Evolutionary conservation across 2,797 vertebrate species (phyloP), one percentile per base, ranked within the genome.

Genomic region (Mormyrops attenuatus): DNA sequence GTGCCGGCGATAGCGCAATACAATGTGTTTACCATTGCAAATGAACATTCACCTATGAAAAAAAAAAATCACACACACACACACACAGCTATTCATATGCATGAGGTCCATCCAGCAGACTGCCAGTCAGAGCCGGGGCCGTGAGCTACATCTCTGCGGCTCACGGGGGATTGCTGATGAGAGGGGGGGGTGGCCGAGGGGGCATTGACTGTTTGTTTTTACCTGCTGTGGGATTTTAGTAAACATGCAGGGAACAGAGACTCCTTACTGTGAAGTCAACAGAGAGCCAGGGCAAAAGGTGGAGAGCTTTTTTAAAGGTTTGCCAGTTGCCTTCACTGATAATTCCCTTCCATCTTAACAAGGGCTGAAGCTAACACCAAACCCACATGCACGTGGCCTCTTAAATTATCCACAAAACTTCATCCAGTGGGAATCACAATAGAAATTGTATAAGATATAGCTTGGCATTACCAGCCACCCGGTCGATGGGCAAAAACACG

Each of bases 21-120:
- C n/a, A 26, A 8, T 47, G 15, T 26, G 85, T 87, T 87, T 41
- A 87, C 85, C 85, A 87, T 57, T 87, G 85, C 53, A 87, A 87
- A 87, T 87, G 50, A 87, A 38, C 26, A 85, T 50, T 85, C 84
- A 53, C 47, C 47, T 4, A 52, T 30, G 47, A 22, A 22, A 85
- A 85, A 82, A 84, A 44, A 84, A 49, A 49, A 11, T 2, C 34
- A 20, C 30, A 44, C 41, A 85, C 17, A 84, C 9, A n/a, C 9
- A 30, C 50, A 11, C 5, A 30, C 30, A 73, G 66, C 30, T 26
- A 53, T 85, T 53, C 84, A 85, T 85, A 52, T 85, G 84, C 84
- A 85, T 85, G 84, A 85, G 47, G 13, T 30, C 30, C 84, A 87
- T 57, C 26, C 30, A 17, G 15, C 50, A 41, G 30, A 5, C 34